Base-by-base conservation (phyloP, 2,113 vertebrate species). In the Sinocyclocheilus maitianheensis region DNA sequence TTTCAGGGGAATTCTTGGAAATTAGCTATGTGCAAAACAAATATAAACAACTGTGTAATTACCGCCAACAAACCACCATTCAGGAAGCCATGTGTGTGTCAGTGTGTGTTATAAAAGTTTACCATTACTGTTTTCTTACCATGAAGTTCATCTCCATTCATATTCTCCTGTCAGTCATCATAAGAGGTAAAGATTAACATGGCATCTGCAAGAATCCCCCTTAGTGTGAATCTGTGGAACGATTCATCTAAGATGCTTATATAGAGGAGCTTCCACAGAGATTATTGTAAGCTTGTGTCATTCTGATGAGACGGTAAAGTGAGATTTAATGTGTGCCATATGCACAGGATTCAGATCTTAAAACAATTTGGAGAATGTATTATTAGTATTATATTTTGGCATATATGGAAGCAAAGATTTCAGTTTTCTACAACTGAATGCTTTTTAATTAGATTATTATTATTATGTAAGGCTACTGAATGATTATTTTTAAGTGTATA, bases 11-110 rank as follows among this genome's bases (percentile, higher is more conserved):
- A 81, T 40, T 78, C 85, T 71, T 89, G 85, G 87, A 85, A 94
- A 93, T 93, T 92, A 91, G 89, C 91, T 90, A 89, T 87, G 91
- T 93, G 94, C 90, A 92, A 91, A 94, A 91, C 92, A 94, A 95
- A 95, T 93, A 94, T 86, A 88, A 90, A 90, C 90, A 90, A 93
- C 85, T 85, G 90, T 91, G 87, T 85, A 63, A 22, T 84, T 91
- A 88, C 90, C 90, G 93, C 89, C 88, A 77, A 89, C 89, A 90
- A 87, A 88, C 84, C 79, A 87, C 94, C 95, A 95, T 95, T 89
- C 86, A 86, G 87, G 85, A 74, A 89, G 86, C 85, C 69, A 74
- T 79, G 30, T 34, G 30, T 34, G 30, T 34, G 30, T 34, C 3
- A 2, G 55, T 85, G 83, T 86, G 88, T 69, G 79, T 87, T 77